A percentile compares a stretch with the other conserved stretches of the same genome.
phyloP scores from a whole-genome alignment of 2,113 vertebrate species.

The Colinus virginianus region DNA sequence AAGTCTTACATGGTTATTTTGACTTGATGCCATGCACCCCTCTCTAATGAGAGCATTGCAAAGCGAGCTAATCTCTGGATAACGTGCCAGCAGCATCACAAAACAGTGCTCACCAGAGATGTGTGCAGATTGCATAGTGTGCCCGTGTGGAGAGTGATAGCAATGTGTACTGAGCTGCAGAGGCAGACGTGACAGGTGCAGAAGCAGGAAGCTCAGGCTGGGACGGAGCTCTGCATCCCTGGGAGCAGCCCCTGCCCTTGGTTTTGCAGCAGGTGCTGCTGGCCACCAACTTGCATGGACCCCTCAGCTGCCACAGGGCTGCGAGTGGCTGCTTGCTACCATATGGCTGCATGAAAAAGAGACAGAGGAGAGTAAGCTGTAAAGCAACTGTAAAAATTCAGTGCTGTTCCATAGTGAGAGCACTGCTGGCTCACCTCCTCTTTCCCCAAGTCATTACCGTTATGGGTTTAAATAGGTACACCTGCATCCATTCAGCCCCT shows the following conservation, averaged over 20 bases:
- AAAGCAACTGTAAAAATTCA: constrained; percentile 24
- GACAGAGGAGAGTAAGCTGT: constrained; percentile 31
- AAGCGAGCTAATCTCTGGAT: background rate
- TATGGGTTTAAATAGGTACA: background rate
- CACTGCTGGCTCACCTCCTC: background rate
- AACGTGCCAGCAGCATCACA: background rate
- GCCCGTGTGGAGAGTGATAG: background rate
- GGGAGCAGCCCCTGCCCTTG: constrained; percentile 20
- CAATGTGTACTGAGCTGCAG: background rate
- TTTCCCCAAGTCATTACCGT: background rate
- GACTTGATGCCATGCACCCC: background rate
- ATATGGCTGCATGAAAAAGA: constrained; percentile 44
- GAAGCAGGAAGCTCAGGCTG: constrained; percentile 12
- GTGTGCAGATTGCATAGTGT: background rate
- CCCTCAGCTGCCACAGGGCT: constrained; percentile 13
- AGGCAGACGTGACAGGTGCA: constrained; percentile 52
- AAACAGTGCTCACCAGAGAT: rapidly evolving
- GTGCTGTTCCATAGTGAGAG: background rate
- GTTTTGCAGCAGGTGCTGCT: constrained; percentile 6
- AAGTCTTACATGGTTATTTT: background rate
- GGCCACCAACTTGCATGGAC: background rate
- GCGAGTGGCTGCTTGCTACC: background rate
- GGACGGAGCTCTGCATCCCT: background rate
- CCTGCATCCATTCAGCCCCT: background rate
- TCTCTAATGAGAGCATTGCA: background rate